These are phyloP conservation scores for Colostygia pectinataria DNA, from an alignment of 2,888 invertebrate genomes.

Conservation along the genomic window DNA sequence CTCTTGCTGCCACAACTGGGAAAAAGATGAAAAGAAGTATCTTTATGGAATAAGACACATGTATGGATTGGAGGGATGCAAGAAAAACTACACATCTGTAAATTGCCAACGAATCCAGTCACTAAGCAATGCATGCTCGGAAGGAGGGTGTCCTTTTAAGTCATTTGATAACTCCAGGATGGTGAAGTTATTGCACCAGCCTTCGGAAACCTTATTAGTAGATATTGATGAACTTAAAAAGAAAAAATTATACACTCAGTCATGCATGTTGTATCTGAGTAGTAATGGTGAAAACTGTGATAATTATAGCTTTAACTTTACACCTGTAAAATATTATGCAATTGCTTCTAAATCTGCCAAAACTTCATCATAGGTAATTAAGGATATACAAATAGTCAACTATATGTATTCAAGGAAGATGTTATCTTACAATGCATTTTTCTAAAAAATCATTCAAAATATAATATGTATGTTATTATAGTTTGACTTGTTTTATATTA, in stretches of 20 bases:
- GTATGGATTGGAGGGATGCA: constrained; percentile 88
- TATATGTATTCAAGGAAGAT: too few species aligned
- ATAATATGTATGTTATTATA: too few species aligned
- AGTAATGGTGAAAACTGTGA: constrained; percentile 48
- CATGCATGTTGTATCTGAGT: constrained; percentile 56
- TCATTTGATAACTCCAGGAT: constrained; percentile 77
- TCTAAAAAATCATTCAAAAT: too few species aligned
- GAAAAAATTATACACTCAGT: constrained; percentile 52
- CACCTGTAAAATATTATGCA: constrained; percentile 65
- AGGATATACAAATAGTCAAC: too few species aligned
- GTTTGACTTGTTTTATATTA: too few species aligned
- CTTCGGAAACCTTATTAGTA: constrained; percentile 42
- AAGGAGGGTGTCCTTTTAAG: constrained; percentile 86
- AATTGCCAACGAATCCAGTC: constrained; percentile 83
- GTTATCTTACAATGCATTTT: too few species aligned
- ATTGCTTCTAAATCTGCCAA: constrained; percentile 35
- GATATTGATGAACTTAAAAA: constrained; percentile 58
- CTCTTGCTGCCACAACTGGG: constrained; percentile 85
- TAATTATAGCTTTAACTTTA: constrained; percentile 62
- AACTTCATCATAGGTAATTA: background rate
- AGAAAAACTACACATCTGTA: constrained; percentile 83
- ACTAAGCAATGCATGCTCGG: constrained; percentile 74
- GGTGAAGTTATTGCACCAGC: constrained; percentile 52
- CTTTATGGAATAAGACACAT: constrained; percentile 87
- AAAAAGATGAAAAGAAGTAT: constrained; percentile 83